Conservation (phyloP, 2,888 invertebrate species). For the Zaprionus obscuricornis region DNA sequence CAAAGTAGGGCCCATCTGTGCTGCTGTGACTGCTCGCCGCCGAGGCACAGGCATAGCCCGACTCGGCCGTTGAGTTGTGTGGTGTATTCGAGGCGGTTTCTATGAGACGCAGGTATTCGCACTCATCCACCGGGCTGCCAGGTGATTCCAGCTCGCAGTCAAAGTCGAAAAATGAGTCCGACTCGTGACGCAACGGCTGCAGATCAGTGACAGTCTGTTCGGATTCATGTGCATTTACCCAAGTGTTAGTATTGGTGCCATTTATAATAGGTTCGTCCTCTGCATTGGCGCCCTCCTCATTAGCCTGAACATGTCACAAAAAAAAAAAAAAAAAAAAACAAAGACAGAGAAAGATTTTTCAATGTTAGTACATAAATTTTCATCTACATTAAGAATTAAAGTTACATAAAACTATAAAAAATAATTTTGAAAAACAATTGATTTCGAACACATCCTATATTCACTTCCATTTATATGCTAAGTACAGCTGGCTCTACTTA, state of each 20-base stretch:
- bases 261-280: conserved; percentile 82
- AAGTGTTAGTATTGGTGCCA: conserved; percentile 79
- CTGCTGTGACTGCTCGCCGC: conserved; percentile 84
- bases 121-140: conserved; percentile 88
- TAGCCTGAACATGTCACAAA: conserved; percentile 69
- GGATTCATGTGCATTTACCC: conserved; percentile 80
- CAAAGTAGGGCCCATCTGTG: conserved; percentile 84
- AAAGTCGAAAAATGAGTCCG: conserved; percentile 87
- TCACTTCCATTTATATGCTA: too few relatives aligned
- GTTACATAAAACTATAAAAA: too few relatives aligned
- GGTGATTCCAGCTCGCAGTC: conserved; percentile 88
- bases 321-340: background rate
- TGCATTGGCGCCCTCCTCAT: conserved; percentile 71
- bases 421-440: too few relatives aligned
- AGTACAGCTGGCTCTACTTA: too few relatives aligned
- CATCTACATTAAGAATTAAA: too few relatives aligned
- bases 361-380: too few relatives aligned
- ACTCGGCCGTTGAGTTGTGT: conserved; percentile 84
- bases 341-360: background rate
- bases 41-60: conserved; percentile 84
- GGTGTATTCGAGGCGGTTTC: conserved; percentile 85
- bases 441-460: too few relatives aligned
- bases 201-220: conserved; percentile 83
- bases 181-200: conserved; percentile 84
- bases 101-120: conserved; percentile 84